Conservation (phyloP, 1,140 invertebrate species). For the Kradibia gibbosae region DNA sequence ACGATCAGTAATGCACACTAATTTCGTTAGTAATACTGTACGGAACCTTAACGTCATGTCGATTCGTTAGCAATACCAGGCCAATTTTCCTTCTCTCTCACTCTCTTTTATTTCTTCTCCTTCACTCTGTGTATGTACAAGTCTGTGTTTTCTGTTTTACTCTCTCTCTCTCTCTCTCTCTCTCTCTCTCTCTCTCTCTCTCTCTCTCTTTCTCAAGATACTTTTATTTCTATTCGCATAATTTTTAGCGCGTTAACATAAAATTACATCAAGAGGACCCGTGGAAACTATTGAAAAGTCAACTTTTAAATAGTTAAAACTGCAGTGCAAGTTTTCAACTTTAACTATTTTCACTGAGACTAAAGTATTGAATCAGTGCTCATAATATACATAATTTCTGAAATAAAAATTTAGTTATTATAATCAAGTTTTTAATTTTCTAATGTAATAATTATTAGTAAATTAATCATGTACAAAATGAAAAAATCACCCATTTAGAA, state of each 20-base stretch:
- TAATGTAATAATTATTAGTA: background rate
- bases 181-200: constrained; percentile 12
- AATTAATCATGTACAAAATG: background rate
- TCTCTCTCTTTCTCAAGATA: constrained; percentile 2
- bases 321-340: constrained; percentile 27
- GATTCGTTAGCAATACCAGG: constrained; percentile 60
- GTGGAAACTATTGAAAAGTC: constrained; percentile 38
- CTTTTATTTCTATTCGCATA: constrained; percentile 39
- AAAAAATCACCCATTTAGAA: background rate
- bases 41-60: constrained; percentile 56
- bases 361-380: background rate
- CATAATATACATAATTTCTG: background rate
- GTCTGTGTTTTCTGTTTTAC: too few species aligned
- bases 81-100: constrained; percentile 27
- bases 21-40: constrained; percentile 59
- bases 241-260: constrained; percentile 47
- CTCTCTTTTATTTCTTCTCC: background rate
- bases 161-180: background rate
- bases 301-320: constrained; percentile 40
- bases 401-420: background rate
- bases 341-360: background rate
- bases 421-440: background rate
- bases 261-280: constrained; percentile 38
- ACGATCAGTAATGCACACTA: constrained; percentile 63
- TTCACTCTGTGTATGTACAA: constrained; percentile 17